phyloP scores from a whole-genome alignment of 2,113 vertebrate genomes.

The Eclectus roratus region DNA sequence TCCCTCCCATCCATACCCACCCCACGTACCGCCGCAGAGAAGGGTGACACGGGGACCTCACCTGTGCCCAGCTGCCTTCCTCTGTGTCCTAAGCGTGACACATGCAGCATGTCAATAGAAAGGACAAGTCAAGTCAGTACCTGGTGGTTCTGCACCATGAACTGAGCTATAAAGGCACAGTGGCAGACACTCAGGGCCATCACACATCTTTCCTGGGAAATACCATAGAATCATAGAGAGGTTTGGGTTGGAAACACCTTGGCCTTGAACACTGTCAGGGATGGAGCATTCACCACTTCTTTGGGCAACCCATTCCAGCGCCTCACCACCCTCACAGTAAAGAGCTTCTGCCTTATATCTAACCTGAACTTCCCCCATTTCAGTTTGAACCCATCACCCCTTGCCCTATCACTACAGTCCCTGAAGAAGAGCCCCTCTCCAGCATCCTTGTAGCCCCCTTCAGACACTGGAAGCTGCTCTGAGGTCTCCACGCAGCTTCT shows the following conservation, averaged over 20 bases:
- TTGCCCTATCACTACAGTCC: background rate
- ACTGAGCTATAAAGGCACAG: background rate
- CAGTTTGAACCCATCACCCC: background rate
- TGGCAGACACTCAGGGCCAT: background rate
- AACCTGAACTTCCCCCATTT: background rate
- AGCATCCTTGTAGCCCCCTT: background rate
- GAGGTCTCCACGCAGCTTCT: background rate
- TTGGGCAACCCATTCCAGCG: background rate
- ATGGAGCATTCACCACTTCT: background rate
- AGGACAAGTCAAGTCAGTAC: conserved; percentile 66
- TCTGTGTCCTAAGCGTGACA: conserved; percentile 87
- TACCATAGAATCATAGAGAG: accelerated
- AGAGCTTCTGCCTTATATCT: background rate
- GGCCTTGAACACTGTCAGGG: background rate
- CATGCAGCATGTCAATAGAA: conserved; percentile 79
- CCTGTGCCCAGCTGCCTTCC: conserved; percentile 99
- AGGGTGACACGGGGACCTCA: conserved; percentile 71
- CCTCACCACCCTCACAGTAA: background rate
- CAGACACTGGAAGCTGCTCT: background rate
- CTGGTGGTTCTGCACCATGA: background rate
- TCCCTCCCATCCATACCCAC: background rate
- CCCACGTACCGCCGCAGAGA: accelerated
- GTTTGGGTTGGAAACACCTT: background rate
- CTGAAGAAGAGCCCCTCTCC: background rate
- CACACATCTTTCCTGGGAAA: background rate